Conservation (phyloP, 2,888 invertebrate genomes). For the Maniola hyperantus region DNA sequence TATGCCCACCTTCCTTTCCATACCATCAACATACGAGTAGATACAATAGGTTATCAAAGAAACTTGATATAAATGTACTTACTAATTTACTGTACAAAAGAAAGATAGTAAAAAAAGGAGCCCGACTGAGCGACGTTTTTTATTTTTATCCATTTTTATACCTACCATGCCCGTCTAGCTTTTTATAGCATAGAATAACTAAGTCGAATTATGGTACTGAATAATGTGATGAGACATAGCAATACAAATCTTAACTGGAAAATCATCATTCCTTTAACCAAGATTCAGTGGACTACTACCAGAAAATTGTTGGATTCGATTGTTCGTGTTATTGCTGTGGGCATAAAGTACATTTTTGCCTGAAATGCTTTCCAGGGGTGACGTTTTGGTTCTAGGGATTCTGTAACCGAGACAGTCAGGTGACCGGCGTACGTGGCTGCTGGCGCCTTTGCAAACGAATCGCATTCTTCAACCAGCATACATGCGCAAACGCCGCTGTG, state of each 20-base stretch:
- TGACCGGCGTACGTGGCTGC: slow-evolving; percentile 67
- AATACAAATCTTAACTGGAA: slow-evolving; percentile 53
- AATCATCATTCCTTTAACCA: slow-evolving; percentile 53
- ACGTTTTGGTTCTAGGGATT: slow-evolving; percentile 22
- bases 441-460: slow-evolving; percentile 68
- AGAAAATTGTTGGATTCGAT: slow-evolving; percentile 13
- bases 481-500: slow-evolving; percentile 51
- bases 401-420: slow-evolving; percentile 58
- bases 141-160: slow-evolving; percentile 20
- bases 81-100: slow-evolving; percentile 11
- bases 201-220: slow-evolving; percentile 8
- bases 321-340: slow-evolving; percentile 18
- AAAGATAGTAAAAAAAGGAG: slow-evolving; percentile 12
- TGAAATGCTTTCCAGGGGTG: slow-evolving; percentile 26
- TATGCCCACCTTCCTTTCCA: too few species aligned
- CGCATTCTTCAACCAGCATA: slow-evolving; percentile 59
- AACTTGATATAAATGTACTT: too few species aligned
- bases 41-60: too few species aligned
- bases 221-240: slow-evolving; percentile 31
- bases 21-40: too few species aligned
- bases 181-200: slow-evolving; percentile 28
- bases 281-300: slow-evolving; percentile 8
- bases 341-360: slow-evolving; percentile 43
- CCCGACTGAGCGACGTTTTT: slow-evolving; percentile 1
- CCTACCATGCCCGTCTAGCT: slow-evolving; percentile 2